A percentile compares a stretch with the other conserved stretches of the same genome.
Conservation (phyloP, 2,113 vertebrate genomes). For the Petromus typicus region DNA sequence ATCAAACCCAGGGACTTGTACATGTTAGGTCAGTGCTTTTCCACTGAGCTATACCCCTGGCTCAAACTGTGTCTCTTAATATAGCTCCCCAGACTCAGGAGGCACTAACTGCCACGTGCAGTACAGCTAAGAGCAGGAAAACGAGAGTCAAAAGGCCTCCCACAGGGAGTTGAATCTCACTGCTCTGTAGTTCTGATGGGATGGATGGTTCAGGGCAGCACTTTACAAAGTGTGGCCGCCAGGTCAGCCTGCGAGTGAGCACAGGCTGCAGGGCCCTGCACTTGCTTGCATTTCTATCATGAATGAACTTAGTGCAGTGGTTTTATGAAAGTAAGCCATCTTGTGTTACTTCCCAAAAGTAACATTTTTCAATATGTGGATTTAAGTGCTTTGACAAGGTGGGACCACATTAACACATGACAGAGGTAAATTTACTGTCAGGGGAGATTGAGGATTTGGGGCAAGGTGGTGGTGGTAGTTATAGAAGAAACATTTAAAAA, state of each 20-base stretch:
- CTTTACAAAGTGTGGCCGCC: background rate
- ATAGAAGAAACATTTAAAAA: background rate
- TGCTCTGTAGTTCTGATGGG: background rate
- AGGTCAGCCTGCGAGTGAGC: background rate
- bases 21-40: background rate
- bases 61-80: conserved; percentile 82
- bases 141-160: conserved; percentile 80
- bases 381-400: background rate
- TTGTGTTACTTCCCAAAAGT: background rate
- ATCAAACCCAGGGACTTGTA: background rate
- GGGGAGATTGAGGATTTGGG: background rate
- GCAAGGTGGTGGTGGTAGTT: no score
- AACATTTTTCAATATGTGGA: background rate
- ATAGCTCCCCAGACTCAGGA: conserved; percentile 88
- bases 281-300: background rate
- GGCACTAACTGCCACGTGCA: conserved; percentile 91
- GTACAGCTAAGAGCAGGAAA: conserved; percentile 39
- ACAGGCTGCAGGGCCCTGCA: background rate
- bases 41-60: background rate
- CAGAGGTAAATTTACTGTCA: background rate
- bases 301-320: background rate
- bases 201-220: background rate
- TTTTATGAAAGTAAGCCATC: background rate
- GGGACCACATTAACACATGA: no score
- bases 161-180: conserved; percentile 85